Conservation (phyloP, 2,113 vertebrate genomes). For the Fulica atra region DNA sequence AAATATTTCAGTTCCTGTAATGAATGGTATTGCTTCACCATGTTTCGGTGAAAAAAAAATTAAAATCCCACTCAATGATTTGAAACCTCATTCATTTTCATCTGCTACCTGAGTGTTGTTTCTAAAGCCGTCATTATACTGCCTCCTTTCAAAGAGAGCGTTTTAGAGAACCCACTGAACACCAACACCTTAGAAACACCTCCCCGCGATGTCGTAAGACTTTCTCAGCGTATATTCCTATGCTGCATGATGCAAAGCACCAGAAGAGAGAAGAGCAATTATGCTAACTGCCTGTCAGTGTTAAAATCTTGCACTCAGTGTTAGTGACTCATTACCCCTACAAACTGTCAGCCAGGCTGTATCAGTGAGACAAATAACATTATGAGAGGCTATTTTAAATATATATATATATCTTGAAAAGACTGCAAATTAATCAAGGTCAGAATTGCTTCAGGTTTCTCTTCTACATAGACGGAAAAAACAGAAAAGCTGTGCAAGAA, state of each 20-base stretch:
- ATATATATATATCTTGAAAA: background rate
- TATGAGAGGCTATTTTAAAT: slow-evolving; percentile 14
- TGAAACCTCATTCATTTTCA: slow-evolving; percentile 48
- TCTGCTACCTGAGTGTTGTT: background rate
- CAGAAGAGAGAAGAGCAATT: slow-evolving; percentile 55
- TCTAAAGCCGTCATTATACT: slow-evolving; percentile 18
- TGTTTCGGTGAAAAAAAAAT: slow-evolving; percentile 9
- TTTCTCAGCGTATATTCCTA: background rate
- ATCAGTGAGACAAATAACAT: background rate
- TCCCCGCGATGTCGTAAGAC: background rate
- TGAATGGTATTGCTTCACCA: slow-evolving; percentile 20
- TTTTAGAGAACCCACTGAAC: background rate
- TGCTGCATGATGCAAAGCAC: slow-evolving; percentile 35
- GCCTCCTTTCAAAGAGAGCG: slow-evolving; percentile 23
- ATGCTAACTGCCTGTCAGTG: slow-evolving; percentile 34
- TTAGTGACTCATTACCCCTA: slow-evolving; percentile 52
- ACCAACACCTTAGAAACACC: background rate
- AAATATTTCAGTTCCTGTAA: background rate
- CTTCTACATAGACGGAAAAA: background rate
- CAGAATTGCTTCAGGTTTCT: background rate
- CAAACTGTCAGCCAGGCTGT: slow-evolving; percentile 15
- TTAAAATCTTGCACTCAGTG: slow-evolving; percentile 22
- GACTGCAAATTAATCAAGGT: background rate
- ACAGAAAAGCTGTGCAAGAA: background rate
- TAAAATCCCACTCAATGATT: slow-evolving; percentile 22